Base-by-base conservation (phyloP, 2,113 vertebrate genomes). In the Solea solea region DNA sequence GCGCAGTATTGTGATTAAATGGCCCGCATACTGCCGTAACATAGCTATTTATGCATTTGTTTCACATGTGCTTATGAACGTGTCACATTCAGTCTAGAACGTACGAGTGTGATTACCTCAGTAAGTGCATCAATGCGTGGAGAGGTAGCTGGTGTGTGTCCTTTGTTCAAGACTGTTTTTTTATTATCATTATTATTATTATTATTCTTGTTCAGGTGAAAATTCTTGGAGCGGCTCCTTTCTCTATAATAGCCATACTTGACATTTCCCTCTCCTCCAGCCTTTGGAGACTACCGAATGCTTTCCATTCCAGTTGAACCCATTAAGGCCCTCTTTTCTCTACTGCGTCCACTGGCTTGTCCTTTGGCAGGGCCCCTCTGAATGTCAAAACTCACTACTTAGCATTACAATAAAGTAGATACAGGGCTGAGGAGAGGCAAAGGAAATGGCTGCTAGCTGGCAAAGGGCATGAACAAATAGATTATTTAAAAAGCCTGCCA, bases 301-400 rank as follows among this genome's bases (percentile, higher is more conserved):
- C 86, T 87, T 90, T 88, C 78, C 74, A 89, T 90, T 90, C 86
- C 86, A 87, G 88, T 84, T 88, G 86, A 80, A 86, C 78, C 85
- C 80, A 88, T 86, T 87, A 79, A 74, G 76, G 77, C 69, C 73
- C 84, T 86, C 75, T 82, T 72, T 84, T 72, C 76, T 77, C 66
- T 68, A 55, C 75, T 82, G 54, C 68, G 72, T 83, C 79, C 82
- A 79, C 69, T 72, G 68, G 69, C 74, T 64, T 86, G 82, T 88
- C 84, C 83, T 86, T 87, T 87, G 85, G 83, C 78, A 77, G 58
- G 66, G 62, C 53, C 51, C 62, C 57, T 69, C 78, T 86, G 82
- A 90, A 84, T 91, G 85, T 90, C 85, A 89, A 79, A 88, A 78
- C 72, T 73, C 62, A 71, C 71, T 86, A 72, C 86, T 87, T 82